phyloP scores from a whole-genome alignment of 2,888 invertebrate species.

The Apodemia mormo region DNA sequence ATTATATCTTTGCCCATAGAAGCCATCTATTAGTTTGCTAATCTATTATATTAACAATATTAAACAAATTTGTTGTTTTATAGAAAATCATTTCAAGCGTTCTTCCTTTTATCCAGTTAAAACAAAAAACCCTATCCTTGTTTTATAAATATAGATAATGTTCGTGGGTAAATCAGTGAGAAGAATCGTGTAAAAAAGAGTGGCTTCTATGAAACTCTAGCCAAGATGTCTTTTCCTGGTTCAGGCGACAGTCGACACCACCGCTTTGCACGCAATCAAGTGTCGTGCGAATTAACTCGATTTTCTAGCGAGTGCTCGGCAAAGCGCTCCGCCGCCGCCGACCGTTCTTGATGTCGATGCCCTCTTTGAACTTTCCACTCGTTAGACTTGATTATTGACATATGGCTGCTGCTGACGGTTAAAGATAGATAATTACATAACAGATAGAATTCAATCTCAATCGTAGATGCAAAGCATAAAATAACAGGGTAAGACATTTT shows the following conservation, averaged over 20 bases:
- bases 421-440: slow-evolving; percentile 8
- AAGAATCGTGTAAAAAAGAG: slow-evolving; percentile 11
- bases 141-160: not conserved
- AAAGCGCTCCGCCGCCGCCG: slow-evolving; percentile 55
- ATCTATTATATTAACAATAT: not conserved
- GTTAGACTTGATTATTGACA: slow-evolving; percentile 74
- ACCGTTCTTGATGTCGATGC: slow-evolving; percentile 53
- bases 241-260: slow-evolving; percentile 25
- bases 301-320: slow-evolving; percentile 64
- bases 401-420: slow-evolving; percentile 42
- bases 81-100: not conserved
- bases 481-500: not conserved
- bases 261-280: slow-evolving; percentile 47
- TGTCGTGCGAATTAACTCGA: slow-evolving; percentile 57
- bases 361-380: slow-evolving; percentile 75
- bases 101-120: not conserved
- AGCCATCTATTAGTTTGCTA: not conserved
- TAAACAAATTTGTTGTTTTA: too few relatives aligned
- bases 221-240: slow-evolving; percentile 30
- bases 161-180: slow-evolving; percentile 5
- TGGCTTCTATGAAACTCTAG: slow-evolving; percentile 22
- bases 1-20: not conserved
- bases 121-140: not conserved
- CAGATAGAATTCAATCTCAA: not conserved
- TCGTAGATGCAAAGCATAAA: not conserved